Evolutionary conservation across 2,113 vertebrate genomes (phyloP).

Genomic region (Cepphus grylle): DNA sequence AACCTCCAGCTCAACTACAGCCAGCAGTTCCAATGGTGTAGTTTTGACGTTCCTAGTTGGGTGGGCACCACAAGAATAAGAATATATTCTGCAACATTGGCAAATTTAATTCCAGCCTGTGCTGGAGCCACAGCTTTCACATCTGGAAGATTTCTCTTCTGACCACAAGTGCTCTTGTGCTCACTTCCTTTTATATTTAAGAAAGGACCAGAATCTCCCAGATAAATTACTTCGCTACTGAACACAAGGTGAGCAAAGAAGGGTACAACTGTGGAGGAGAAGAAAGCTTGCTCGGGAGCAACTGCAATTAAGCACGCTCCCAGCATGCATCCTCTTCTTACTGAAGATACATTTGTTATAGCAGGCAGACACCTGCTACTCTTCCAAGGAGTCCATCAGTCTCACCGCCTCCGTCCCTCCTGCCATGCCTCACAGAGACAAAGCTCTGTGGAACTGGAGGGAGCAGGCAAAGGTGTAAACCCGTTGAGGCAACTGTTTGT

Average conservation of each 20-base stretch:
- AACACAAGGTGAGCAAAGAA: not conserved
- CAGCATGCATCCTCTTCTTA: not conserved
- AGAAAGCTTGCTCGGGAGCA: not conserved
- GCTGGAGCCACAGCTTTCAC: not conserved
- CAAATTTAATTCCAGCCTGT: not conserved
- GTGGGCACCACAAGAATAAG: not conserved
- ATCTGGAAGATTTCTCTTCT: not conserved
- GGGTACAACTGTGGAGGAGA: not conserved
- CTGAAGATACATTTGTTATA: not conserved
- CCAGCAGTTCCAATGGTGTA: not conserved
- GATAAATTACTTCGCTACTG: not conserved
- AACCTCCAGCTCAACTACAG: not conserved
- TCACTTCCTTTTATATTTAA: not conserved
- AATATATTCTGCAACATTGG: not conserved
- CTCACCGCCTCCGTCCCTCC: not conserved
- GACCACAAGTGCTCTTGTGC: not conserved
- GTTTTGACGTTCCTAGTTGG: not conserved
- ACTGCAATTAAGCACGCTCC: not conserved
- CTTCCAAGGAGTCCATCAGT: rapidly evolving
- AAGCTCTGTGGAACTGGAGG: not conserved
- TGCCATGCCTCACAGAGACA: not conserved
- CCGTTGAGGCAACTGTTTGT: not conserved
- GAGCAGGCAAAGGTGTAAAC: not conserved
- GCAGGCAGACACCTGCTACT: not conserved
- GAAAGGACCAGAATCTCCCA: not conserved